Evolutionary conservation across 2,113 vertebrate genomes (phyloP).

Genomic region (Ibidorhyncha struthersii): DNA sequence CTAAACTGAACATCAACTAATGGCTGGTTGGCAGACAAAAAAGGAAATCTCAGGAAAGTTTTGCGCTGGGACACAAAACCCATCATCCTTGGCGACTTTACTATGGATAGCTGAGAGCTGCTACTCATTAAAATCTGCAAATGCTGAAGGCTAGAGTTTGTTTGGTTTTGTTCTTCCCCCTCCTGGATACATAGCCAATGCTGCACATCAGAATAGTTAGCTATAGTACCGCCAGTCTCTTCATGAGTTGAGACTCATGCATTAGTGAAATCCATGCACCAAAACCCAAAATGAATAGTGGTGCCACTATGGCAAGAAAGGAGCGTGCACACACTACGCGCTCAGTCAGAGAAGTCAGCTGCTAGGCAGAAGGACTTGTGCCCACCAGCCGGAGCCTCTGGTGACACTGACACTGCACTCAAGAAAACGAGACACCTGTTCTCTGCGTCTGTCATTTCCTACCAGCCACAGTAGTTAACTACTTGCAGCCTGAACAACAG

Average conservation of each 20-base stretch:
- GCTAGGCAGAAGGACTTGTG: background rate
- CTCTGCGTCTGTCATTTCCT: background rate
- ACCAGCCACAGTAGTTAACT: background rate
- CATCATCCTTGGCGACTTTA: slow-evolving; percentile 5
- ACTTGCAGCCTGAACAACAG: background rate
- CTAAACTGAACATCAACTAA: background rate
- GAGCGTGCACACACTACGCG: rapidly evolving
- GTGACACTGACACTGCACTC: background rate
- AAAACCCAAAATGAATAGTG: rapidly evolving
- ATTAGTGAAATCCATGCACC: rapidly evolving
- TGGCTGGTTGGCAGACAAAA: background rate
- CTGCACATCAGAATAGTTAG: background rate
- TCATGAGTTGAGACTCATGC: rapidly evolving
- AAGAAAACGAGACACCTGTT: background rate
- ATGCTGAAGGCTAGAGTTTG: background rate
- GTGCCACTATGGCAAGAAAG: too few species aligned
- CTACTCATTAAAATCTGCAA: background rate
- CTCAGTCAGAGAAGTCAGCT: background rate
- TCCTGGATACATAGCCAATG: background rate
- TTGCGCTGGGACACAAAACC: background rate
- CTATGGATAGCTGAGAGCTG: background rate
- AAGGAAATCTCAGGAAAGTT: background rate
- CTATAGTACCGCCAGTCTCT: background rate
- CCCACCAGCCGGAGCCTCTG: background rate
- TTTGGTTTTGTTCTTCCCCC: background rate